A percentile compares a stretch with the other conserved stretches of the same genome.
These are phyloP conservation scores for Scelioninae gen. 1 DNA, from an alignment of 2,888 invertebrate genomes.

Conservation along the genomic window DNA sequence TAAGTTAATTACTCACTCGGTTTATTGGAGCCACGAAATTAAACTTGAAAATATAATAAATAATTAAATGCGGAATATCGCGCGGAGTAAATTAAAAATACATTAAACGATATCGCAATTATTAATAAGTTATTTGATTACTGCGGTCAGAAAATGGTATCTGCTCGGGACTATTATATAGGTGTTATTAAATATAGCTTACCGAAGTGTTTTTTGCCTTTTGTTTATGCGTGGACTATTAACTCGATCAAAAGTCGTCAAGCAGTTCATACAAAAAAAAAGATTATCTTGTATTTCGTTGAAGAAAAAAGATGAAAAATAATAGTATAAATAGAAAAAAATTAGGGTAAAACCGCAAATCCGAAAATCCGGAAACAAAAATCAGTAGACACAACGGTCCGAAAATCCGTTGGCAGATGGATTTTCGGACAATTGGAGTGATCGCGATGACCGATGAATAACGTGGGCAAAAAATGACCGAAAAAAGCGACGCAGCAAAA, in stretches of 20 bases:
- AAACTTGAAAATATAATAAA: conserved; percentile 22
- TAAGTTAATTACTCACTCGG: conserved; percentile 21
- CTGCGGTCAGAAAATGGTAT: neutral
- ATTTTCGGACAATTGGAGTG: conserved; percentile 55
- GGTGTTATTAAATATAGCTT: conserved; percentile 28
- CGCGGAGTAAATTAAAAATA: conserved; percentile 28
- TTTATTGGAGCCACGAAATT: neutral
- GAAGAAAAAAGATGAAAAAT: neutral
- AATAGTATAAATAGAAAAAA: too few relatives aligned
- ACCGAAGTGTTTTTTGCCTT: conserved; percentile 5
- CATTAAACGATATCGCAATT: conserved; percentile 25
- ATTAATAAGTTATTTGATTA: conserved; percentile 18
- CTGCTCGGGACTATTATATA: conserved; percentile 1
- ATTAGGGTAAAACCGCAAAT: conserved; percentile 16
- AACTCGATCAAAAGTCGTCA: conserved; percentile 12
- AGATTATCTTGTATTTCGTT: neutral
- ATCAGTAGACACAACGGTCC: neutral
- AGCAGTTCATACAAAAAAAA: neutral
- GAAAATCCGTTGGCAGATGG: conserved; percentile 70
- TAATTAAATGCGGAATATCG: conserved; percentile 29
- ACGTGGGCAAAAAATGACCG: too few relatives aligned
- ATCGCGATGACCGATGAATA: too few relatives aligned
- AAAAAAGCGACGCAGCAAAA: too few relatives aligned
- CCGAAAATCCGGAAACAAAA: conserved; percentile 33
- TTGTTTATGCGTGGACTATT: conserved; percentile 6